phyloP scores from a whole-genome alignment of 37 sponge, comb jelly and placozoan genomes.

The Amphimedon queenslandica region DNA sequence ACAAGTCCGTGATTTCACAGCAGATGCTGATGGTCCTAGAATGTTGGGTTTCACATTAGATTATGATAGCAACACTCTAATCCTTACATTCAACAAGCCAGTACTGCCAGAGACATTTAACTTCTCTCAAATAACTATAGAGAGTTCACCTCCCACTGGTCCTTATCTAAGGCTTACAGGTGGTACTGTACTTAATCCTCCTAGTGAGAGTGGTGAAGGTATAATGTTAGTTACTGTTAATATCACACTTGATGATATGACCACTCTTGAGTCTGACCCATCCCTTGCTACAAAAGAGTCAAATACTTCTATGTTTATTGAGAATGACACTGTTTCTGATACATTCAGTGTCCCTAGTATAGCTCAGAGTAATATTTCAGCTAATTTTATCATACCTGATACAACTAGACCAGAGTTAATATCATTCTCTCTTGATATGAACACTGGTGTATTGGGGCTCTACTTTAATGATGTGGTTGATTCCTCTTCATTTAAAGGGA shows the following conservation, averaged over 20 bases:
- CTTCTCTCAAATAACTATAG: constrained; percentile 61
- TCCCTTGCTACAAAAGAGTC: constrained; percentile 22
- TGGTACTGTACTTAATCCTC: constrained; percentile 42
- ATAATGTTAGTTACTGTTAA: constrained; percentile 41
- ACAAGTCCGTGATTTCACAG: constrained; percentile 57
- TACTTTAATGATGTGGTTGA: constrained; percentile 73
- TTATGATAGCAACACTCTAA: constrained; percentile 56
- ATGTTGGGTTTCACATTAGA: constrained; percentile 59
- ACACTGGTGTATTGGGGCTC: constrained; percentile 57
- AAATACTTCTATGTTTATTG: constrained; percentile 47
- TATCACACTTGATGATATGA: constrained; percentile 53
- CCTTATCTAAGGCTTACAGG: constrained; percentile 53
- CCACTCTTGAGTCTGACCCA: constrained; percentile 47
- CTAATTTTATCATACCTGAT: constrained; percentile 33
- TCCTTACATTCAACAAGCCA: constrained; percentile 82
- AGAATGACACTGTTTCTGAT: constrained; percentile 49
- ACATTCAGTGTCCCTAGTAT: constrained; percentile 53
- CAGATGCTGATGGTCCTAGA: constrained; percentile 64
- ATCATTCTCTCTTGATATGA: constrained; percentile 55
- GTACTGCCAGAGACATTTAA: constrained; percentile 65
- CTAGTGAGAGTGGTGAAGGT: constrained; percentile 18
- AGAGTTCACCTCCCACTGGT: constrained; percentile 10
- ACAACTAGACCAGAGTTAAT: constrained; percentile 12
- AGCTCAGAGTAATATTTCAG: neutral
- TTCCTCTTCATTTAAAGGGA: constrained; percentile 39